phyloP scores from a whole-genome alignment of 2,113 vertebrate genomes.

The Setophaga kirtlandii region DNA sequence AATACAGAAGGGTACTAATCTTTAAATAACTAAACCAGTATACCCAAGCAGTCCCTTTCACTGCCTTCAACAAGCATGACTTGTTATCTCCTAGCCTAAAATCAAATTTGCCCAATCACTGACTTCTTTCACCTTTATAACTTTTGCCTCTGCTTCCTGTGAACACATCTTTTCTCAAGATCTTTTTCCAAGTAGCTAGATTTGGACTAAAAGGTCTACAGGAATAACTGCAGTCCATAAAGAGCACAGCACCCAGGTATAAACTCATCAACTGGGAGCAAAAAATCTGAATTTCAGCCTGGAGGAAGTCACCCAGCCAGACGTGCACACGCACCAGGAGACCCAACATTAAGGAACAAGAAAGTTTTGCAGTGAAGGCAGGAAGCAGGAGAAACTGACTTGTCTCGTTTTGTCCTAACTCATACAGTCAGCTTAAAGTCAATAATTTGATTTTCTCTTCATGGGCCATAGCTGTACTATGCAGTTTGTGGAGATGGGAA shows the following conservation, averaged over 20 bases:
- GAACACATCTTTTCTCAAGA: not conserved
- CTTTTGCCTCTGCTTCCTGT: not conserved
- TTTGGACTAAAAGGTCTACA: not conserved
- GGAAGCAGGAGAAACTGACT: not conserved
- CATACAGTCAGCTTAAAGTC: not conserved
- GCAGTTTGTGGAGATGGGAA: not conserved
- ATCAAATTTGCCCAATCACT: not conserved
- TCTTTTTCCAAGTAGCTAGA: not conserved
- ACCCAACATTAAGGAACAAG: not conserved
- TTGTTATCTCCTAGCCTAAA: not conserved
- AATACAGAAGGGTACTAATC: not conserved
- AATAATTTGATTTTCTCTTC: not conserved
- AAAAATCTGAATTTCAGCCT: not conserved
- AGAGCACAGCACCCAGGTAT: not conserved
- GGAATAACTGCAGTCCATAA: not conserved
- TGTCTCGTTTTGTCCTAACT: not conserved
- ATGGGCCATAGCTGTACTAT: not conserved
- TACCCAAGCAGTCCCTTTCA: not conserved
- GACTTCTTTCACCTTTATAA: not conserved
- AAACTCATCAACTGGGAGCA: not conserved
- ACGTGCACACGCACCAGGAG: not conserved
- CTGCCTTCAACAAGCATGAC: not conserved
- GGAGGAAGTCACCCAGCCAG: not conserved
- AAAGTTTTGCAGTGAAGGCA: not conserved
- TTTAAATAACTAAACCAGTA: not conserved